These are phyloP conservation scores for Deilephila porcellus DNA, from an alignment of 2,888 invertebrate species.

Conservation along the genomic window DNA sequence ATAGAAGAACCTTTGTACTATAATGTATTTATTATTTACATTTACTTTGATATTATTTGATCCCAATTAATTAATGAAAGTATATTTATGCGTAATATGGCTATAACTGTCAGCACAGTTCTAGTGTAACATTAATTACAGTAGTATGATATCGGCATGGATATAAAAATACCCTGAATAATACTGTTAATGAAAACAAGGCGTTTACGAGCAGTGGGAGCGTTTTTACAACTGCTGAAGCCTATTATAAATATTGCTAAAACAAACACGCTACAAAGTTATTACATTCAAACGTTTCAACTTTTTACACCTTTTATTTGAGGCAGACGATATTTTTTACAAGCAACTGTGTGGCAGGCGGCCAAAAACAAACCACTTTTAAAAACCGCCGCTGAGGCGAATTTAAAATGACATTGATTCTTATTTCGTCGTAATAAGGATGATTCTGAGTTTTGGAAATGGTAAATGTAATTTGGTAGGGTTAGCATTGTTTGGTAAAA, in stretches of 20 bases:
- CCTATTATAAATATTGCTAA: slow-evolving; percentile 13
- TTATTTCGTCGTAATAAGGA: slow-evolving; percentile 47
- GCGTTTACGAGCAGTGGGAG: slow-evolving; percentile 15
- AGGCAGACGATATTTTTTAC: slow-evolving; percentile 68
- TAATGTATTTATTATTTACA: no score
- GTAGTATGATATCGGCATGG: background rate
- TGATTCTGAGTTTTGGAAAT: slow-evolving; percentile 36
- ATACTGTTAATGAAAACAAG: slow-evolving; percentile 12
- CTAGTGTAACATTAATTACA: no score
- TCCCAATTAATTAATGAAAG: no score
- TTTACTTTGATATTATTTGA: no score
- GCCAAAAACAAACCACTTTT: slow-evolving; percentile 63
- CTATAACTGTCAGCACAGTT: no score
- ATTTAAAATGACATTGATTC: slow-evolving; percentile 43
- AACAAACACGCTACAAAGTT: slow-evolving; percentile 49
- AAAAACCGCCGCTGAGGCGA: slow-evolving; percentile 35
- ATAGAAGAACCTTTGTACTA: no score
- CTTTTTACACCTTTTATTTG: slow-evolving; percentile 71
- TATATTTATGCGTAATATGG: no score
- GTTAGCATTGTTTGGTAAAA: slow-evolving; percentile 73
- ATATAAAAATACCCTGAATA: background rate
- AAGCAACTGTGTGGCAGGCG: slow-evolving; percentile 66
- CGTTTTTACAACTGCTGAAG: slow-evolving; percentile 5
- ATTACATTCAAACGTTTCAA: slow-evolving; percentile 68
- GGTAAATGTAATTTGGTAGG: slow-evolving; percentile 49